Evolutionary conservation across 2,797 vertebrate genomes (phyloP).

Genomic region (Notolabrus celidotus): DNA sequence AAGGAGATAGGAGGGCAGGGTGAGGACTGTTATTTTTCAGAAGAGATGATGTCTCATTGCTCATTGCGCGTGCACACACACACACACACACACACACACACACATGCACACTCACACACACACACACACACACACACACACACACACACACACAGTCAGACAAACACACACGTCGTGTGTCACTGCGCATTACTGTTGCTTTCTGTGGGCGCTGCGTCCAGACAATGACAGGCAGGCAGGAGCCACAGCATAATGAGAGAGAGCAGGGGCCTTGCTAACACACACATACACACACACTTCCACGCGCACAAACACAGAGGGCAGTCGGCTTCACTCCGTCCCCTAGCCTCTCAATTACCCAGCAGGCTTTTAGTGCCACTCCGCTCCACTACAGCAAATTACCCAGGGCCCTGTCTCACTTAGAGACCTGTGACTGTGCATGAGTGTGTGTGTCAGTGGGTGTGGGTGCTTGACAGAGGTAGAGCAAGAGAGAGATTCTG

Average conservation of each 20-base stretch:
- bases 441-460: conserved; percentile 37
- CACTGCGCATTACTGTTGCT: conserved; percentile 86
- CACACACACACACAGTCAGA: conserved; percentile 66
- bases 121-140: conserved; percentile 37
- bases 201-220: conserved; percentile 84
- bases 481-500: conserved; percentile 26
- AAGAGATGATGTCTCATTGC: conserved; percentile 87
- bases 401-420: conserved; percentile 93
- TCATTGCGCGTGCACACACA: conserved; percentile 64
- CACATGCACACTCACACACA: conserved; percentile 61
- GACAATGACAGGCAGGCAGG: conserved; percentile 87
- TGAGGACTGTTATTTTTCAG: conserved; percentile 82
- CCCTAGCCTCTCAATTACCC: conserved; percentile 95
- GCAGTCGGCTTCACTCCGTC: conserved; percentile 84
- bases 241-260: conserved; percentile 91
- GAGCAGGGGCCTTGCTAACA: conserved; percentile 82
- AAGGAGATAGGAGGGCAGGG: conserved; percentile 56
- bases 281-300: conserved; percentile 46
- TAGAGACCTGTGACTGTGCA: conserved; percentile 84
- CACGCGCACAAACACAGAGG: conserved; percentile 68
- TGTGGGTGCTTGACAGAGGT: conserved; percentile 70
- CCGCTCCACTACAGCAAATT: conserved; percentile 94
- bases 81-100: conserved; percentile 33
- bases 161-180: conserved; percentile 75
- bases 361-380: conserved; percentile 95